Evolutionary conservation across 2,888 invertebrate genomes (phyloP), one percentile per base, ranked within the genome.

Genomic region (Plagodis dolabraria): DNA sequence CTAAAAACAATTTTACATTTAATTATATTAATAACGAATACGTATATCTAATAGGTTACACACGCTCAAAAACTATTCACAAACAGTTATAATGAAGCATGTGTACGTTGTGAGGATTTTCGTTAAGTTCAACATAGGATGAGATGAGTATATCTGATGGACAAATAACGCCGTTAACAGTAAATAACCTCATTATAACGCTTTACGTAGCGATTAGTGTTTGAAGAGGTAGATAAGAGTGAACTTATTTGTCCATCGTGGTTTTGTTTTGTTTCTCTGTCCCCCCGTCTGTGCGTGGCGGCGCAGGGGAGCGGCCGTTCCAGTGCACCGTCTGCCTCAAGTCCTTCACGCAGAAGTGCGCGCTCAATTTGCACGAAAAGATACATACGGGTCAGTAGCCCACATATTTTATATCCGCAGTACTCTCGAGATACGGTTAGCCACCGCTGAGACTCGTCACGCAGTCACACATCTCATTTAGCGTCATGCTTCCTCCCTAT

Each of bases 311-410:
- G 92, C 93, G 93, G 83, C 93, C 93, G 88, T 94, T 93, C 93
- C 93, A 93, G 92, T 94, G 93, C 93, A 92, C 91, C 92, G 93
- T 92, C 93, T 93, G 93, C 92, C 93, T 93, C 93, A 93, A 93
- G 93, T 93, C 93, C 89, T 93, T 93, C 93, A 93, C 93, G 89
- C 93, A 93, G 93, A 93, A 93, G 93, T 93, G 93, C 92, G 93
- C 93, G 87, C 93, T 93, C 92, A 93, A 93, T 91, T 93, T 93
- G 92, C 93, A 93, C 93, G 93, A 93, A 93, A 93, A 93, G 83
- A 93, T 93, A 93, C 93, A 93, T 92, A 93, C 93, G 93, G 93
- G 93, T 93, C 89, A 93, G 93, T 93, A 93, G 92, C 93, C 93
- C 93, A 93, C 88, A 49, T 60, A 58, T 86, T 85, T 83, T 86